phyloP scores from a whole-genome alignment of 35 echinoderm and acorn worm species.

The Lytechinus pictus region DNA sequence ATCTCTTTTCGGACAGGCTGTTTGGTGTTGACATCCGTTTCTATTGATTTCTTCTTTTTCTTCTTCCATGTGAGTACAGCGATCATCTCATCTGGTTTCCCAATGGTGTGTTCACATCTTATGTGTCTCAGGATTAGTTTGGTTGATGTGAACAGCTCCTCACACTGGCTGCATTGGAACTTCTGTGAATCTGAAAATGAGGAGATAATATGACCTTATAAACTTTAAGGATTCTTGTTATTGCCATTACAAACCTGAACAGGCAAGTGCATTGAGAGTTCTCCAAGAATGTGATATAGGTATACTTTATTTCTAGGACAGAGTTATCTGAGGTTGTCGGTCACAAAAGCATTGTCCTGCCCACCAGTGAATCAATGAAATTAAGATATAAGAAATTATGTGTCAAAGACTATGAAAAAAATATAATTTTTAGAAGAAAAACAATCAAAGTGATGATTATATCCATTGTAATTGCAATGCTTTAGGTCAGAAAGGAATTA shows the following conservation, averaged over 20 bases:
- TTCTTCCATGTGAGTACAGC: neutral
- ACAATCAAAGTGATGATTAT: too few species aligned
- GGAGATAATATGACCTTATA: neutral
- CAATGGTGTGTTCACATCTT: neutral
- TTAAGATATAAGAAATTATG: too few species aligned
- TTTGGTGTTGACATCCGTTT: neutral
- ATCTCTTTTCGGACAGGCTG: neutral
- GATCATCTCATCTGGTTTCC: neutral
- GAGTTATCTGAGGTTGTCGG: too few species aligned
- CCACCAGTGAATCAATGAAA: too few species aligned
- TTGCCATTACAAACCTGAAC: neutral
- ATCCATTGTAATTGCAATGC: too few species aligned
- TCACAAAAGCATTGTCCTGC: too few species aligned
- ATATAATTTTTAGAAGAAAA: too few species aligned
- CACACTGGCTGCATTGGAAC: neutral
- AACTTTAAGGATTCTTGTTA: neutral
- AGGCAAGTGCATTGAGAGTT: neutral
- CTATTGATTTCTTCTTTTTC: neutral
- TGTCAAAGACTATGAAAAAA: too few species aligned
- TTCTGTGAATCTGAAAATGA: neutral
- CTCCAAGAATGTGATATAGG: neutral
- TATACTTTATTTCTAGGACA: neutral
- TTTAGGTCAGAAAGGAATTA: too few species aligned
- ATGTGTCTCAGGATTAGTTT: constrained; percentile 21
- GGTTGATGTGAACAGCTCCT: neutral